Base-by-base conservation (phyloP, 2,888 invertebrate species). In the Crocallis elinguaria region DNA sequence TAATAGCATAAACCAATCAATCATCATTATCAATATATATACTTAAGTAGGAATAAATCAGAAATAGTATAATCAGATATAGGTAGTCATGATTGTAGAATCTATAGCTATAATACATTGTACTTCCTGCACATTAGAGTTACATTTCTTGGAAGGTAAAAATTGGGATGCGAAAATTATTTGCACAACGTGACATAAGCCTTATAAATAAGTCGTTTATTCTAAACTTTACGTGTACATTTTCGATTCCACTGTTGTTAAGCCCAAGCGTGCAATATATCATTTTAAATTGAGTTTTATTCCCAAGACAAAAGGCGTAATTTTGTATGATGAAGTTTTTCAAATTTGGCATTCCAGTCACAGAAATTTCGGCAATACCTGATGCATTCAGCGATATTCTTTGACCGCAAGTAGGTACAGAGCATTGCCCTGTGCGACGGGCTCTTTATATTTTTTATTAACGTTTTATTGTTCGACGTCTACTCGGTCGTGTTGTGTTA, bases 341-440 rank as follows among this genome's bases (percentile, higher is more conserved):
- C 50, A 66, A 71, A 75, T 79, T 84, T 82, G 73, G 75, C 71
- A 88, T 84, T 82, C 85, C 71, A 66, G 74, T 75, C 82, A 79
- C 81, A 77, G 7, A 71, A 72, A 72, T 66, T 76, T 69, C 30
- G 57, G 59, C 50, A 71, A 69, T 73, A 71, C 73, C 71, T 66
- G 69, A 68, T 76, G 75, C 72, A 67, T 71, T 69, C 76, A 60
- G 63, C 73, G 77, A 74, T 82, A 79, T 79, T 79, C 73, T 78
- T 70, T 77, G 83, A 79, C 82, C 82, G 81, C 77, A 84, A 85
- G 77, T 86, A 84, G 23, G 45, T 14, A 13, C 81, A 85, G 91
- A 84, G 81, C 90, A 88, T 84, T 89, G 90, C 84, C 89, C 88
- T 69, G 71, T 57, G 72, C 66, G 71, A 66, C 67, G 67, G 59